Evolutionary conservation across 1,140 invertebrate genomes (phyloP).

Genomic region (Drosophila ercepeae): DNA sequence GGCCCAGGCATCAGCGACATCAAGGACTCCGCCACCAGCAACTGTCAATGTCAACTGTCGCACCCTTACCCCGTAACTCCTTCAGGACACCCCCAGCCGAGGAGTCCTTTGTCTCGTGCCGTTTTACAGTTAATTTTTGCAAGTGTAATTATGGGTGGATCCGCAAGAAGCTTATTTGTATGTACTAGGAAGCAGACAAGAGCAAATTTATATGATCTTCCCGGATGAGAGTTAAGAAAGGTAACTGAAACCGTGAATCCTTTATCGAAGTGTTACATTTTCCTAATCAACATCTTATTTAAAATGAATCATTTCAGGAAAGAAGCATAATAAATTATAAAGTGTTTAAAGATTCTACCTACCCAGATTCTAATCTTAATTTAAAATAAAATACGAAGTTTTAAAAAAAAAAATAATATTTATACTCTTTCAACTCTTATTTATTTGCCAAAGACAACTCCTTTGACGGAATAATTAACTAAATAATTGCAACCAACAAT

Average conservation of each 20-base stretch:
- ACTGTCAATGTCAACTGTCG: constrained; percentile 48
- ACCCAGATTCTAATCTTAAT: too few relatives aligned
- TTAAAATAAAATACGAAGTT: neutral
- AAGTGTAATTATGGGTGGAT: constrained; percentile 73
- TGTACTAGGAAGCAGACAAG: constrained; percentile 40
- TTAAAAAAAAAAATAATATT: neutral
- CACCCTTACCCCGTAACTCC: neutral
- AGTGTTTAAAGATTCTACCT: too few relatives aligned
- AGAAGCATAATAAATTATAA: too few relatives aligned
- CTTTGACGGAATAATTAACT: constrained; percentile 18
- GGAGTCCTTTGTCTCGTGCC: constrained; percentile 21
- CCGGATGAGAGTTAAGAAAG: constrained; percentile 7
- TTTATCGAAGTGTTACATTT: too few relatives aligned
- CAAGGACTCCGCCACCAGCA: constrained; percentile 22
- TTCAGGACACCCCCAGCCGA: neutral
- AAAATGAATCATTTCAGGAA: too few relatives aligned
- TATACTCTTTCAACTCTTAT: neutral
- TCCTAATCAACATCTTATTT: too few relatives aligned
- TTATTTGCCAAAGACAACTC: neutral
- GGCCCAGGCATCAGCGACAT: constrained; percentile 32
- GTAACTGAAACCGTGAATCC: neutral
- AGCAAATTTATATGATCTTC: constrained; percentile 47
- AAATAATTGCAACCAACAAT: constrained; percentile 21
- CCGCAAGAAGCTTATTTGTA: constrained; percentile 63
- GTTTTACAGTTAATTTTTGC: constrained; percentile 64